phyloP scores from a whole-genome alignment of 2,888 invertebrate genomes.

The Spodoptera exigua region DNA sequence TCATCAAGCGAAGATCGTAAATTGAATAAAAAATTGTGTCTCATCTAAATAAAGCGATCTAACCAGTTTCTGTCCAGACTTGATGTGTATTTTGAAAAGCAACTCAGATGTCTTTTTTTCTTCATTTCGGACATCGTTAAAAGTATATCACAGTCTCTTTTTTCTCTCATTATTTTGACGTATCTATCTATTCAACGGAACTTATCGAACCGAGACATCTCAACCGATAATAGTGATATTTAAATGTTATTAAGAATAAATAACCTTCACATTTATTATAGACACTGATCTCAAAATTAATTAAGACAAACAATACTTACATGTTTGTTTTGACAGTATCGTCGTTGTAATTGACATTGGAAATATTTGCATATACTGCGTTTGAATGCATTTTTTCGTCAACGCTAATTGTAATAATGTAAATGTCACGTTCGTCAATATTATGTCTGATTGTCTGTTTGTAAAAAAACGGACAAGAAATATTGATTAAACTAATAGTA shows the following conservation, averaged over 20 bases:
- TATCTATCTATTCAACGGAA: constrained; percentile 7
- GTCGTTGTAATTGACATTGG: constrained; percentile 7
- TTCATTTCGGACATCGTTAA: constrained; percentile 9
- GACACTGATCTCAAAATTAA: constrained; percentile 16
- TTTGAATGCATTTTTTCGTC: constrained; percentile 14
- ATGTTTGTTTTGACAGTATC: constrained; percentile 29
- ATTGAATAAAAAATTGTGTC: neutral
- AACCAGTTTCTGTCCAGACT: constrained; percentile 19
- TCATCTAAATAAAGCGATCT: neutral
- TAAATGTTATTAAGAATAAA: constrained; percentile 34
- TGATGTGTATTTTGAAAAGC: constrained; percentile 1
- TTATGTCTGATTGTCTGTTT: constrained; percentile 2
- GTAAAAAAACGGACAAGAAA: constrained; percentile 16
- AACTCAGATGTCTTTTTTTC: neutral
- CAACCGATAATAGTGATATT: constrained; percentile 31
- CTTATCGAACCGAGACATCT: constrained; percentile 20
- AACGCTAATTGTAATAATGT: constrained; percentile 4
- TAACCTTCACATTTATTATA: constrained; percentile 52
- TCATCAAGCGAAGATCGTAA: neutral
- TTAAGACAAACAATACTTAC: constrained; percentile 30
- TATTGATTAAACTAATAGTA: constrained; percentile 18
- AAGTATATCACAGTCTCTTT: constrained; percentile 10
- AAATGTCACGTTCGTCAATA: neutral
- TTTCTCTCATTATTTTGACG: constrained; percentile 16
- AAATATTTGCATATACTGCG: constrained; percentile 23